These are phyloP conservation scores for Incurvaria masculella DNA, from an alignment of 2,888 invertebrate species.

Conservation along the genomic window DNA sequence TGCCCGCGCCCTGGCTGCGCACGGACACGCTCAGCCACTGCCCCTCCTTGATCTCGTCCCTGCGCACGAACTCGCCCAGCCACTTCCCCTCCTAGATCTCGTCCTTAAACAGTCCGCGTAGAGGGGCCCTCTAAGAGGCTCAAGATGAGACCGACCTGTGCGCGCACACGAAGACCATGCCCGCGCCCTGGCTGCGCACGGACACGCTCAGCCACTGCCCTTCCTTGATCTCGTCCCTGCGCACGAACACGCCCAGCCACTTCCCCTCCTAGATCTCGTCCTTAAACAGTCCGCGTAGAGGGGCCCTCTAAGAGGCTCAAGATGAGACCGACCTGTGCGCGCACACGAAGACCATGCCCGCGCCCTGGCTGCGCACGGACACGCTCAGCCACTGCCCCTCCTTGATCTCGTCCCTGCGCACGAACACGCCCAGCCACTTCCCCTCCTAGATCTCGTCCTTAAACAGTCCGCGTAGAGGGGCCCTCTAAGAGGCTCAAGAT, in stretches of 20 bases:
- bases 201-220: conserved; percentile 96
- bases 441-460: conserved; percentile 87
- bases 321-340: conserved; percentile 59
- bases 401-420: conserved; percentile 85
- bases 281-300: too few species aligned
- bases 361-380: conserved; percentile 83
- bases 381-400: conserved; percentile 96
- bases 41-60: conserved; percentile 84
- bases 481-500: too few species aligned
- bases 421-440: conserved; percentile 95
- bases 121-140: too few species aligned
- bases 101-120: too few species aligned
- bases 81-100: conserved; percentile 91
- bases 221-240: conserved; percentile 85
- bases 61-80: conserved; percentile 91
- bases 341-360: conserved; percentile 74
- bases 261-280: conserved; percentile 89
- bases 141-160: conserved; percentile 52
- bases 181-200: conserved; percentile 82
- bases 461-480: too few species aligned
- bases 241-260: conserved; percentile 93
- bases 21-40: conserved; percentile 97
- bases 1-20: conserved; percentile 80
- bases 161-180: conserved; percentile 73
- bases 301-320: too few species aligned